Conservation (phyloP, 2,113 vertebrate genomes). For the Chionis minor region DNA sequence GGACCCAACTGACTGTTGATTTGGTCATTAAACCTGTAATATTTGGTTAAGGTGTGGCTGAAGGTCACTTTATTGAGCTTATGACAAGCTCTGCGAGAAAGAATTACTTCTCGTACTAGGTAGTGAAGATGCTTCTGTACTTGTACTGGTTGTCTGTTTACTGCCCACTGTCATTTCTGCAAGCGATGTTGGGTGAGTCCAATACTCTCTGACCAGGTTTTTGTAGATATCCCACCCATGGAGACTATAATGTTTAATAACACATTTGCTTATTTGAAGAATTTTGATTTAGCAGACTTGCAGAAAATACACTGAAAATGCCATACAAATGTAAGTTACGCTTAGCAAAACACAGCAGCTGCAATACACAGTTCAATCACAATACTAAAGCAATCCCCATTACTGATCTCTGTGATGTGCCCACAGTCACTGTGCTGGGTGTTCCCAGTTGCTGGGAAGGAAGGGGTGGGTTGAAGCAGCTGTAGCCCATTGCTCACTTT, state of each 20-base stretch:
- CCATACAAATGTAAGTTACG: neutral
- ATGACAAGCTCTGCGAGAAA: neutral
- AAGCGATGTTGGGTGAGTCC: neutral
- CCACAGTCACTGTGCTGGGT: rapidly evolving
- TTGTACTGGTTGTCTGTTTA: neutral
- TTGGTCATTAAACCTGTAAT: neutral
- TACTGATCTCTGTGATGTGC: neutral
- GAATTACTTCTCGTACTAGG: neutral
- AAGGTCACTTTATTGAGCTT: neutral
- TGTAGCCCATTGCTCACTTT: neutral
- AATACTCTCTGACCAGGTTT: neutral
- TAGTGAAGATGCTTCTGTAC: neutral
- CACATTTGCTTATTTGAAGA: neutral
- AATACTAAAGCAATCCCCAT: neutral
- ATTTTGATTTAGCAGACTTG: neutral
- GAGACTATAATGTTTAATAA: neutral
- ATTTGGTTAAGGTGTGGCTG: neutral
- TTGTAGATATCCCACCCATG: neutral
- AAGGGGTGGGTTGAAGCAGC: neutral
- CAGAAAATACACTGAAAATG: neutral
- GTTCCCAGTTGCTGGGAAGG: neutral
- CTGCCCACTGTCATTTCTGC: neutral
- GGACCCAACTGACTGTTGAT: neutral
- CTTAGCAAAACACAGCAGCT: neutral
- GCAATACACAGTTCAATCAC: neutral